A percentile compares a stretch with the other conserved stretches of the same genome.
These are phyloP conservation scores for Gonatopus flavifemur DNA, from an alignment of 1,140 invertebrate genomes.

Conservation along the genomic window DNA sequence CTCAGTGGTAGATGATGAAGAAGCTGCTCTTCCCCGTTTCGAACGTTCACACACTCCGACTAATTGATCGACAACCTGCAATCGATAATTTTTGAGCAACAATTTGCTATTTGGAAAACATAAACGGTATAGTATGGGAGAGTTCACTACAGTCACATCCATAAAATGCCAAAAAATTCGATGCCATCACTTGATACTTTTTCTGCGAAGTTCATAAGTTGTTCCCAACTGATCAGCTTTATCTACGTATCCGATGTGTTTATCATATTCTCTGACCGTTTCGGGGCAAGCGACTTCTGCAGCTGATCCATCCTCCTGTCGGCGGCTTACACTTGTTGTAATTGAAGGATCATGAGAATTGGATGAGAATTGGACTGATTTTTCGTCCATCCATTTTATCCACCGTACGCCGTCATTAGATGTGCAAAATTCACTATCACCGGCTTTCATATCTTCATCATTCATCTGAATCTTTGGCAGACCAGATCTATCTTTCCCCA, in stretches of 20 bases:
- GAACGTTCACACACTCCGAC: no score
- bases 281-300: constrained; percentile 23
- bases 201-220: constrained; percentile 24
- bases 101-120: no score
- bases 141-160: constrained; percentile 29
- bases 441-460: constrained; percentile 22
- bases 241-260: constrained; percentile 31
- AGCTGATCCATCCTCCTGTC: constrained; percentile 28
- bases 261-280: constrained; percentile 31
- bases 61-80: no score
- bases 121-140: no score
- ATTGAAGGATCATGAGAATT: constrained; percentile 35
- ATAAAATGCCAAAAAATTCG: constrained; percentile 32
- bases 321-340: no score
- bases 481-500: constrained; percentile 22
- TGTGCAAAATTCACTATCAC: constrained; percentile 24
- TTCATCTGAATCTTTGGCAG: constrained; percentile 20
- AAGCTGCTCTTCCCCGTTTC: no score
- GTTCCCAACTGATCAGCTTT: constrained; percentile 29
- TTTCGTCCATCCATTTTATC: constrained; percentile 33
- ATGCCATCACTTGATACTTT: constrained; percentile 34
- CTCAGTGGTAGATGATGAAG: no score
- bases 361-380: constrained; percentile 27
- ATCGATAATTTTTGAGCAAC: no score
- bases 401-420: constrained; percentile 17